A percentile compares a stretch with the other conserved stretches of the same genome.
Evolutionary conservation across 2,113 vertebrate species (phyloP).

Genomic region (Rousettus leschenaultii): DNA sequence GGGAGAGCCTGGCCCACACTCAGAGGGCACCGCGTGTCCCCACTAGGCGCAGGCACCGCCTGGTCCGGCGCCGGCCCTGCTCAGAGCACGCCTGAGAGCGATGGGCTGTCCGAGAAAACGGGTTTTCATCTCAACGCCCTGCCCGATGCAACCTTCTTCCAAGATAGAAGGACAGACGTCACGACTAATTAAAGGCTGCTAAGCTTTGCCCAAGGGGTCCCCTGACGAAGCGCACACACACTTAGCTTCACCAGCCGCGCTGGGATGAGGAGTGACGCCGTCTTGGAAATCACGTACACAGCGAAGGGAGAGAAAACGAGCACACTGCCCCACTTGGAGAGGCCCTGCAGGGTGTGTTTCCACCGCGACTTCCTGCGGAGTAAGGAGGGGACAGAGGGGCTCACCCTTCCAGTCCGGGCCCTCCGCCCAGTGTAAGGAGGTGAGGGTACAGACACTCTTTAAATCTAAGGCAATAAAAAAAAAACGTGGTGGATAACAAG

Average conservation of each 20-base stretch:
- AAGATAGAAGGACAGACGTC: background rate
- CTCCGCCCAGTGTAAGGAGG: background rate
- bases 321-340: background rate
- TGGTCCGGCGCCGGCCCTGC: background rate
- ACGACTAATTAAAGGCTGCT: background rate
- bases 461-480: background rate
- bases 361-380: background rate
- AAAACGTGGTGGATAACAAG: background rate
- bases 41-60: fast-evolving
- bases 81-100: too few relatives aligned
- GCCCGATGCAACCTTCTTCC: background rate
- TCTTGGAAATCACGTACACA: background rate
- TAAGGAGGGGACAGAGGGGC: background rate
- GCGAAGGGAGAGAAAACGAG: background rate
- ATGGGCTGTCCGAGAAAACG: background rate
- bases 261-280: fast-evolving
- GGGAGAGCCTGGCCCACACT: background rate
- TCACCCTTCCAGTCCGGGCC: background rate
- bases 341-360: too few relatives aligned
- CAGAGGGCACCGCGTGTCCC: too few relatives aligned
- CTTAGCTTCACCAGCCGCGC: background rate
- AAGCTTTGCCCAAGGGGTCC: background rate
- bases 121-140: background rate
- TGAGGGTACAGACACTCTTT: background rate
- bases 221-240: background rate